A percentile compares a stretch with the other conserved stretches of the same genome.
phyloP scores from a whole-genome alignment of 2,797 vertebrate species.

The Dromococcyx pavoninus region DNA sequence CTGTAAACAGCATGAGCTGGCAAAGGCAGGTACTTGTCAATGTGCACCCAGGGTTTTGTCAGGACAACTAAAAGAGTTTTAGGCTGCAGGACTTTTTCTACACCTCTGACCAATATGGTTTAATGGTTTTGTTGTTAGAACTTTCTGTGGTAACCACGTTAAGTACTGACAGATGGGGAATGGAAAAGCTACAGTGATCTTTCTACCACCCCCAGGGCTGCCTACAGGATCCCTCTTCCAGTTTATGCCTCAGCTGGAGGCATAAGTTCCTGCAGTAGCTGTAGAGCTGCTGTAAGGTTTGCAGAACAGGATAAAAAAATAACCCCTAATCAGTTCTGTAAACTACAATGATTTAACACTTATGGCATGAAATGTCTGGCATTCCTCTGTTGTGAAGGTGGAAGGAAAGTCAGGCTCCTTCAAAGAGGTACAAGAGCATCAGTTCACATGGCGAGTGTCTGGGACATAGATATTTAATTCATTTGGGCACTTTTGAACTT shows the following conservation, averaged over 20 bases:
- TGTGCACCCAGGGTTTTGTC: neutral
- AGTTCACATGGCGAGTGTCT: neutral
- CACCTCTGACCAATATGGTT: neutral
- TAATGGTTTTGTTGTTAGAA: neutral
- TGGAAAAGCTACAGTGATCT: neutral
- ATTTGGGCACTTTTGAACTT: neutral
- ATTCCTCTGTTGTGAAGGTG: neutral
- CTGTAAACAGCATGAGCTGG: slow-evolving; percentile 10
- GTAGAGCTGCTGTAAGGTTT: neutral
- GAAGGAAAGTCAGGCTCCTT: neutral
- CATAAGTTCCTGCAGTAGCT: neutral
- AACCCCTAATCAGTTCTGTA: neutral
- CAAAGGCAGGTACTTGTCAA: slow-evolving; percentile 11
- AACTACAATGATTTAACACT: neutral
- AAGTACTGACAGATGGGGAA: neutral
- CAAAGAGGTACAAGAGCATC: neutral
- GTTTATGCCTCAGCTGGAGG: neutral
- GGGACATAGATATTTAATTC: neutral
- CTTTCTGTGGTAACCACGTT: neutral
- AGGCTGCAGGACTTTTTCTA: neutral
- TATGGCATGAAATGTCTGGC: neutral
- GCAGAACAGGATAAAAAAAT: neutral
- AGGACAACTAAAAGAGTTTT: neutral
- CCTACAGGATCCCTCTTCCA: neutral
- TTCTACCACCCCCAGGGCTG: neutral